Evolutionary conservation across 2,888 invertebrate genomes (phyloP).

Genomic region (Junonia oenone): DNA sequence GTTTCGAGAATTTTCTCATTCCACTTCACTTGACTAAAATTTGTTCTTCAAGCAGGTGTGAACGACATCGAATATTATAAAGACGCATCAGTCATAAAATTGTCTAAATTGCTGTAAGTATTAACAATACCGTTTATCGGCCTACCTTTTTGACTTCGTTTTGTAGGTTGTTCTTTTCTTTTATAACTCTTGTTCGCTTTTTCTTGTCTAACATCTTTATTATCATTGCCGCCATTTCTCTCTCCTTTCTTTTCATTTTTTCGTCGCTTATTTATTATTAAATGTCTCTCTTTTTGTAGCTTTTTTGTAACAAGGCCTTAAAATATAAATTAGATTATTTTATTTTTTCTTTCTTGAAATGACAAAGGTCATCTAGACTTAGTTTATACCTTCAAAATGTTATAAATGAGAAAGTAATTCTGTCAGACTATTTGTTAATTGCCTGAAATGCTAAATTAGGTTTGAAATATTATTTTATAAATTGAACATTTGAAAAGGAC

Average conservation of each 20-base stretch:
- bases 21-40: neutral
- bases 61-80: neutral
- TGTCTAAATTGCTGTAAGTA: slow-evolving; percentile 8
- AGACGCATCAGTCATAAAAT: slow-evolving; percentile 3
- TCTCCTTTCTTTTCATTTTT: slow-evolving; percentile 4
- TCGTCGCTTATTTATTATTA: slow-evolving; percentile 36
- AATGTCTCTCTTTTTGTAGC: slow-evolving; percentile 38
- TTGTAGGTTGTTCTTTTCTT: slow-evolving; percentile 5
- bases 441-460: too few species aligned
- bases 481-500: too few species aligned
- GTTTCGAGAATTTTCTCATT: neutral
- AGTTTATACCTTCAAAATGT: too few species aligned
- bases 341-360: neutral
- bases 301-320: slow-evolving; percentile 37
- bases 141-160: slow-evolving; percentile 9
- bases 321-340: slow-evolving; percentile 12
- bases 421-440: too few species aligned
- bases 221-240: slow-evolving; percentile 9
- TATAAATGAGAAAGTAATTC: too few species aligned
- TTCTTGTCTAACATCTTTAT: neutral
- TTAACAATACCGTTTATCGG: slow-evolving; percentile 18
- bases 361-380: neutral
- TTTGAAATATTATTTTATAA: too few species aligned
- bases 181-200: slow-evolving; percentile 7
- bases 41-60: slow-evolving; percentile 3